A percentile compares a stretch with the other conserved stretches of the same genome.
Conservation (phyloP, 2,797 vertebrate species). For the Glyptemys insculpta region DNA sequence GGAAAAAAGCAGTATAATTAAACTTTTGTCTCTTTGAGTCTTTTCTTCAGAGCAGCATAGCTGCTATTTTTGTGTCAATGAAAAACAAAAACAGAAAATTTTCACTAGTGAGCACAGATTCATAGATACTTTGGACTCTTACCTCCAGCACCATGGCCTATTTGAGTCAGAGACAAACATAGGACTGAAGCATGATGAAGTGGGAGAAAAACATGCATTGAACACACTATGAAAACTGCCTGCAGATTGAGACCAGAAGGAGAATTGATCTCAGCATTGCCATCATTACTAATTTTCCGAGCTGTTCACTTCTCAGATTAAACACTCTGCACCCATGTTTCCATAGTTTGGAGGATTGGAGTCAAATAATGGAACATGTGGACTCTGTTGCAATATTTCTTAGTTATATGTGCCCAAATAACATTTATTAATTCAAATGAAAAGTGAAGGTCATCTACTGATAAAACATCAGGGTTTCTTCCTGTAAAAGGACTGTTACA, state of each 20-base stretch:
- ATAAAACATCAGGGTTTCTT: neutral
- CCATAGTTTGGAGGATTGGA: neutral
- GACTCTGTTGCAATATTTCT: neutral
- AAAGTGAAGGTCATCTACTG: neutral
- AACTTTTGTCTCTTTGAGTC: slow-evolving; percentile 56
- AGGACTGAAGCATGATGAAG: neutral
- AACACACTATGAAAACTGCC: neutral
- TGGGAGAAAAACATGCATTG: neutral
- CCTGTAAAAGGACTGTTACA: neutral
- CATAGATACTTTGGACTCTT: neutral
- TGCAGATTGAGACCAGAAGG: neutral
- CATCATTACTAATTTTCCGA: neutral
- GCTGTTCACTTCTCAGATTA: neutral
- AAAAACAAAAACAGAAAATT: slow-evolving; percentile 37
- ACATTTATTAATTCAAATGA: neutral
- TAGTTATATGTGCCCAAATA: neutral
- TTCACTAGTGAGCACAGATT: neutral
- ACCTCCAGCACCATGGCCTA: neutral
- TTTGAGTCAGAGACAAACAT: neutral
- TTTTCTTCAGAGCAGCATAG: slow-evolving; percentile 31
- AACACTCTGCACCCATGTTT: neutral
- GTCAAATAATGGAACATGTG: neutral
- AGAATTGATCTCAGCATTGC: neutral
- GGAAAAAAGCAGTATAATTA: slow-evolving; percentile 73
- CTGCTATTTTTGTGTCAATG: slow-evolving; percentile 41